phyloP scores from a whole-genome alignment of 1,140 invertebrate genomes.

The Magallana ariakensis region DNA sequence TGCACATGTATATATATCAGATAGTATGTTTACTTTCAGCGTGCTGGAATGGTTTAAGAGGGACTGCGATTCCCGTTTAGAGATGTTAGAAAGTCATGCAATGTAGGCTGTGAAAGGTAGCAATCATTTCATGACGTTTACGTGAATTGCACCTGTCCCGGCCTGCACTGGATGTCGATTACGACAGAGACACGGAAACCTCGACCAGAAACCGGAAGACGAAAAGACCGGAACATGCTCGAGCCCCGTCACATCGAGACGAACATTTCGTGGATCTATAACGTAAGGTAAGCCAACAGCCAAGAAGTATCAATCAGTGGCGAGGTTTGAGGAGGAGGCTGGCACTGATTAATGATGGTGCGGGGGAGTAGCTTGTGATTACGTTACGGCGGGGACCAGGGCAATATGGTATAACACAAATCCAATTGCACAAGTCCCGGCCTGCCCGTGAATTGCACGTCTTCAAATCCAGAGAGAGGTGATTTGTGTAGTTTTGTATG shows the following conservation, averaged over 20 bases:
- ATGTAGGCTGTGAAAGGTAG: conserved; percentile 21
- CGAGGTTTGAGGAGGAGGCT: neutral
- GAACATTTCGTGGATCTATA: too few species aligned
- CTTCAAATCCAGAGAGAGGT: neutral
- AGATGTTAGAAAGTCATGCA: neutral
- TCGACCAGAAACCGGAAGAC: neutral
- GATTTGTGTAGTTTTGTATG: too few species aligned
- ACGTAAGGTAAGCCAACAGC: too few species aligned
- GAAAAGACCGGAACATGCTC: too few species aligned
- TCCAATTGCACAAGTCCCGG: conserved; percentile 36
- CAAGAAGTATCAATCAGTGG: too few species aligned
- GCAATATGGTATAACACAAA: conserved; percentile 1
- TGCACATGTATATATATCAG: too few species aligned
- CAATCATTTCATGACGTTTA: conserved; percentile 19
- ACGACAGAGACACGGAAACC: neutral
- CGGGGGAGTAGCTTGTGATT: neutral
- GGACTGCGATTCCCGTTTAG: too few species aligned
- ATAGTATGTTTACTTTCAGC: too few species aligned
- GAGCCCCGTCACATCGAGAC: too few species aligned
- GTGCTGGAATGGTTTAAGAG: too few species aligned
- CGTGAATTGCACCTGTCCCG: conserved; percentile 36
- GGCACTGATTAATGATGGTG: neutral
- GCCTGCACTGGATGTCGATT: neutral
- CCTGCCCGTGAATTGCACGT: conserved; percentile 29
- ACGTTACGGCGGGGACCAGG: conserved; percentile 30